These are phyloP conservation scores for Ceyx melanurus DNA, from an alignment of 2,113 vertebrate genomes.

Conservation along the genomic window DNA sequence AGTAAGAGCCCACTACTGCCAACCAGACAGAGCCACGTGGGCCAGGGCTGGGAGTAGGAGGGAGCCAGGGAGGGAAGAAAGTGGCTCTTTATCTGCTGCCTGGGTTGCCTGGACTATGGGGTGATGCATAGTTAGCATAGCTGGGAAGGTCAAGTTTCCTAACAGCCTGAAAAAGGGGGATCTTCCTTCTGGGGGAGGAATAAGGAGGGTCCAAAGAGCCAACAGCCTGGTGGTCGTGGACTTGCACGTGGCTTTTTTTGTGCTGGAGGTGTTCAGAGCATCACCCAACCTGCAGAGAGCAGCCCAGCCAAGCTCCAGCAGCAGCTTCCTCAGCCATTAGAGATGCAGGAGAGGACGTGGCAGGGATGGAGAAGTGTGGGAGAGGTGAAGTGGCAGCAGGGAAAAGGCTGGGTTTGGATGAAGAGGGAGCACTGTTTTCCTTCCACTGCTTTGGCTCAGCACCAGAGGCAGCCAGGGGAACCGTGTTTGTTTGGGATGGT, in stretches of 20 bases:
- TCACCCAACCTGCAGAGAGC: no score
- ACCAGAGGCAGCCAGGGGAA: background rate
- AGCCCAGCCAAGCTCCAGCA: no score
- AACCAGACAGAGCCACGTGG: background rate
- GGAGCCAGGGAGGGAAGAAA: constrained; percentile 29
- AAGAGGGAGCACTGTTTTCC: background rate
- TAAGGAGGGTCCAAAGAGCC: no score
- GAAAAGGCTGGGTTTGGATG: background rate
- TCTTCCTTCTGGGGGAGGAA: no score
- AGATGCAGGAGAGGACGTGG: no score
- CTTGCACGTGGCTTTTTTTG: no score
- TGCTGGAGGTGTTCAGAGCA: no score
- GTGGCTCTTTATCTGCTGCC: constrained; percentile 47
- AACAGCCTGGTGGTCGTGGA: no score
- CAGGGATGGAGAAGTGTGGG: no score
- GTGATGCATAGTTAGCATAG: constrained; percentile 28
- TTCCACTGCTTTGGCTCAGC: background rate
- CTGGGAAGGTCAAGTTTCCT: constrained; percentile 54
- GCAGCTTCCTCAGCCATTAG: no score
- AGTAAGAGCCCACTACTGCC: background rate
- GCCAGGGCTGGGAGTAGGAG: constrained; percentile 12
- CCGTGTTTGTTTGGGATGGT: background rate
- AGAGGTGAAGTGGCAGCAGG: background rate
- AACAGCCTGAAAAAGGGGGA: background rate
- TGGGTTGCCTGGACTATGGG: background rate